Evolutionary conservation across 1,140 invertebrate genomes (phyloP).

Genomic region (Heliconius eleuchia): DNA sequence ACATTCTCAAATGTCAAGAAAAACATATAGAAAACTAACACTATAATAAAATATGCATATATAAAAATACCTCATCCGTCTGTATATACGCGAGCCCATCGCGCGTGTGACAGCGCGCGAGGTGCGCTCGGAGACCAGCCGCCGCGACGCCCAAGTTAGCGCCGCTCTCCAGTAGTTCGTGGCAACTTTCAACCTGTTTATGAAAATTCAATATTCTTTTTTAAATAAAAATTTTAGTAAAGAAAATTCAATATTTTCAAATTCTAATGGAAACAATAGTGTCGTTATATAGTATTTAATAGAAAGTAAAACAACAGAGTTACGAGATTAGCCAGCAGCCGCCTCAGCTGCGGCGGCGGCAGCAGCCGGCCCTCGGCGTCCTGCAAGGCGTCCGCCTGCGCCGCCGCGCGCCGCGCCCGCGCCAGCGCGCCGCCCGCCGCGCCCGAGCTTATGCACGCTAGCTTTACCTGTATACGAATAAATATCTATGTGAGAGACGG

Average conservation of each 20-base stretch:
- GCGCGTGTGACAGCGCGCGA: slow-evolving; percentile 53
- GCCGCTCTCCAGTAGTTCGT: slow-evolving; percentile 85
- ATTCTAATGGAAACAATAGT: no score
- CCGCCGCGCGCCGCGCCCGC: slow-evolving; percentile 87
- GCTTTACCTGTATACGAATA: slow-evolving; percentile 62
- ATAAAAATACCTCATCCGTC: slow-evolving; percentile 60
- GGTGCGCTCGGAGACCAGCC: slow-evolving; percentile 56
- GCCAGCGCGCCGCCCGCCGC: slow-evolving; percentile 84
- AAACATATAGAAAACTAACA: not conserved
- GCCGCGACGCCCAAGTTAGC: slow-evolving; percentile 53
- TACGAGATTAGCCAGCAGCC: slow-evolving; percentile 83
- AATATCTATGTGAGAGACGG: no score
- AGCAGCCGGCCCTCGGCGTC: slow-evolving; percentile 91
- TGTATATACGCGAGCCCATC: slow-evolving; percentile 68
- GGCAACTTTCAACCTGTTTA: slow-evolving; percentile 81
- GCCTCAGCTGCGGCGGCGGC: slow-evolving; percentile 85
- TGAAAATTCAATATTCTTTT: not conserved
- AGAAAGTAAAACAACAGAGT: no score
- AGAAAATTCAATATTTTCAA: no score
- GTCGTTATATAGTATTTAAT: no score
- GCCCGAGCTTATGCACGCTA: slow-evolving; percentile 72
- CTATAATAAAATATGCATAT: not conserved
- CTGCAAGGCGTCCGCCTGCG: slow-evolving; percentile 88
- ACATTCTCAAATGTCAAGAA: no score
- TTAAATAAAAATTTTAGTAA: no score